Evolutionary conservation across 2,113 vertebrate species (phyloP), one percentile per base, ranked within the genome.

Genomic region (Lutjanus erythropterus): DNA sequence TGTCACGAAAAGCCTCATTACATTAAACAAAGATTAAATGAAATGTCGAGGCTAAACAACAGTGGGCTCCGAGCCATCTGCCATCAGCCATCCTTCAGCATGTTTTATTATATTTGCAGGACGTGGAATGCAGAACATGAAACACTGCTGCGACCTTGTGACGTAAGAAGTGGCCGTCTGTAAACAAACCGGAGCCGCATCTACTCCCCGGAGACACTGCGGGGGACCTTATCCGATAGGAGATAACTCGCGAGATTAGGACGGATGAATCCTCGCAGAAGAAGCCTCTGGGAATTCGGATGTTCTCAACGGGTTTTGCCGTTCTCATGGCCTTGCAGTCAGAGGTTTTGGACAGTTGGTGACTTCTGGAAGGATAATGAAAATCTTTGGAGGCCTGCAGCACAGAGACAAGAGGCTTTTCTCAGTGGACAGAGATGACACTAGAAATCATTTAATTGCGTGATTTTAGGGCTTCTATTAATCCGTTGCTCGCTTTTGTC

Each of bases 251-350:
- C 21, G 4, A 37, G 78, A 82, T 87, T 23, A 80, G 69, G 71
- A 67, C 16, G 73, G 76, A 75, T 79, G 87, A 79, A 83, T 86
- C 85, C 68, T 83, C 77, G 67, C 52, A 47, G 84, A 76, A 42
- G 50, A 76, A 64, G 61, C 78, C 83, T 76, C 37, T 55, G 88
- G 88, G 91, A 78, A 62, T 79, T 65, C 3, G 31, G 35, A 66
- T 21, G 46, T 71, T 69, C 81, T 76, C 87, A 55, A 31, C 72
- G 83, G 68, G 44, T 25, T 29, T n/a, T 85, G 70, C 49, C 23
- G 84, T 94, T 94, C 94, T 91, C 94, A 95, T 90, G 92, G 76
- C 88, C 92, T 91, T 64, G 11, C 4, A 66, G 69, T 80, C 66
- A 67, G 68, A 84, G 81, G 80, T 75, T 66, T 71, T 41, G 83